Percentiles rank a stretch among this genome's conserved stretches.
These are phyloP conservation scores for Saccopteryx leptura DNA, from an alignment of 2,113 vertebrate species.

Conservation along the genomic window DNA sequence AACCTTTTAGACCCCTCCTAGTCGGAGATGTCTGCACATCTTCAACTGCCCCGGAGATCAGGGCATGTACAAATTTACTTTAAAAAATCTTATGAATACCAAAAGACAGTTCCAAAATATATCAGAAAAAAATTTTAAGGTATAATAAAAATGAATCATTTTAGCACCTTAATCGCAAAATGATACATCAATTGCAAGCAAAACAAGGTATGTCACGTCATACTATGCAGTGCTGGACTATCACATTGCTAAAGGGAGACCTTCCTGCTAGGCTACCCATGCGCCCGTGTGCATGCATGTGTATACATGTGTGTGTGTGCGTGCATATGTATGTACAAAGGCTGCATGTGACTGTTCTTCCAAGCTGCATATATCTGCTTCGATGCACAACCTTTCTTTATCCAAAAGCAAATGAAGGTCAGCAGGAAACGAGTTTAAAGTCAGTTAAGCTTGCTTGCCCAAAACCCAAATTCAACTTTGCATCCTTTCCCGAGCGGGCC, in stretches of 20 bases:
- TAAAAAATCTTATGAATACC: neutral
- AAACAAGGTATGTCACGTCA: neutral
- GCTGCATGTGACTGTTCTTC: too few species aligned
- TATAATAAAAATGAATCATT: neutral
- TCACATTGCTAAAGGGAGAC: rapidly evolving
- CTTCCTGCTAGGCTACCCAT: neutral
- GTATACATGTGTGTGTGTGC: neutral
- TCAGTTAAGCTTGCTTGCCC: neutral
- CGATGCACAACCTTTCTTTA: neutral
- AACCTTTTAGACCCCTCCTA: neutral
- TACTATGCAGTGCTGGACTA: neutral
- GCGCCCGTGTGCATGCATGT: neutral
- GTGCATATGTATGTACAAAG: neutral
- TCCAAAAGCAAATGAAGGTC: neutral
- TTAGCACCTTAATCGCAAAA: neutral
- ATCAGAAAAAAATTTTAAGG: neutral
- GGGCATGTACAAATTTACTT: neutral
- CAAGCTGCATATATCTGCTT: neutral
- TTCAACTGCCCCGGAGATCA: too few species aligned
- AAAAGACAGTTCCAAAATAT: neutral
- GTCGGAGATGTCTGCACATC: neutral
- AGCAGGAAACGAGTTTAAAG: neutral
- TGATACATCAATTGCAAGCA: neutral
- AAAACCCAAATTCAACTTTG: neutral
- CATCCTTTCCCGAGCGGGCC: neutral